Conservation (phyloP, 2,888 invertebrate species). For the Agrochola lychnidis region DNA sequence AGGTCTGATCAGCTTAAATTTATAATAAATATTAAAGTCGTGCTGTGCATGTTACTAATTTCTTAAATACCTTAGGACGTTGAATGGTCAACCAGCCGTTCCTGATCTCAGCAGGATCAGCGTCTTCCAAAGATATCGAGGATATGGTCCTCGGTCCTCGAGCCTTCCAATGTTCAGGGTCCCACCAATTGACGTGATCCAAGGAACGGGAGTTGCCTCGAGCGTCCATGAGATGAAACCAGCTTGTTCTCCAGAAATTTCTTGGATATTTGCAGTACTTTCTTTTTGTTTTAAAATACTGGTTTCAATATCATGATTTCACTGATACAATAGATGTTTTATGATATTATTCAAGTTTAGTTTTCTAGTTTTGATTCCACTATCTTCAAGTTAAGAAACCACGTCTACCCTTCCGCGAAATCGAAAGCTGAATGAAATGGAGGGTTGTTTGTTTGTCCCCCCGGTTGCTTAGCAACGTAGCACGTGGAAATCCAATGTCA, state of each 20-base stretch:
- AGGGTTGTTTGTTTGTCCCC: constrained; percentile 79
- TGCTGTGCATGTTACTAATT: not conserved
- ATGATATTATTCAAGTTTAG: not conserved
- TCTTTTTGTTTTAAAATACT: not conserved
- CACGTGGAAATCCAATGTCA: constrained; percentile 85
- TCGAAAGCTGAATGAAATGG: constrained; percentile 75
- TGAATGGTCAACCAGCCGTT: constrained; percentile 86
- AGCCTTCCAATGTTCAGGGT: constrained; percentile 80
- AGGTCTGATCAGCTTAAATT: not conserved
- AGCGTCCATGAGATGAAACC: constrained; percentile 72
- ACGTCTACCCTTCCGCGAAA: constrained; percentile 58
- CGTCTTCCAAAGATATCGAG: constrained; percentile 79
- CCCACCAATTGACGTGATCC: constrained; percentile 86
- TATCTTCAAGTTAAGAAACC: not conserved
- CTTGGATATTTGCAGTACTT: not conserved
- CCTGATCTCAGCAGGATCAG: constrained; percentile 81
- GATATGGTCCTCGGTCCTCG: constrained; percentile 75
- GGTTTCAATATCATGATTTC: not conserved
- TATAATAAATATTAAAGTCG: not conserved
- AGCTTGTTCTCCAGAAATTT: not conserved
- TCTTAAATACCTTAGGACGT: constrained; percentile 75
- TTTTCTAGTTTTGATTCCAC: not conserved
- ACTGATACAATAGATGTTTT: not conserved
- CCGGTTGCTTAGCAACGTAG: constrained; percentile 78
- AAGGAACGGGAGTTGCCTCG: constrained; percentile 78